phyloP scores from a whole-genome alignment of 2,113 vertebrate genomes.

The Eublepharis macularius region DNA sequence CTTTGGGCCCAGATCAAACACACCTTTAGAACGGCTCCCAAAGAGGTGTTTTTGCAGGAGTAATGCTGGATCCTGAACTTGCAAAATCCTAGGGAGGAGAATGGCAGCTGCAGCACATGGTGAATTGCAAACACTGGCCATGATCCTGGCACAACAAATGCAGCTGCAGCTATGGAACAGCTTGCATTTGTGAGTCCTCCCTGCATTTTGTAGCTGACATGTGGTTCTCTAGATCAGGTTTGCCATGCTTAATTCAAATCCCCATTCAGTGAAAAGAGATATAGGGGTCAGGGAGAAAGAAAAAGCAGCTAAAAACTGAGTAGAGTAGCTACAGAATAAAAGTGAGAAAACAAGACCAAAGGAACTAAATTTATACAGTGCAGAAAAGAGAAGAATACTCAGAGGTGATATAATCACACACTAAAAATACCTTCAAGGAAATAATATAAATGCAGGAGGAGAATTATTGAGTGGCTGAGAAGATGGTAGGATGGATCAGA shows the following conservation, averaged over 20 bases:
- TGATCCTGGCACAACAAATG: background rate
- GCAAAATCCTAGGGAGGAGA: no score
- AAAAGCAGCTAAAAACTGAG: background rate
- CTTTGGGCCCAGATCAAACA: no score
- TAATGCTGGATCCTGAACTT: no score
- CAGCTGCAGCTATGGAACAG: background rate
- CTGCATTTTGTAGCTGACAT: background rate
- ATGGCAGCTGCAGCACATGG: no score
- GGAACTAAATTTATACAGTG: conserved; percentile 49
- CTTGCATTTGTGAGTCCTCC: background rate
- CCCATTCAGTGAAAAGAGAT: conserved; percentile 26
- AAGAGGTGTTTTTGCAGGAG: no score
- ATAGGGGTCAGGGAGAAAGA: conserved; percentile 47
- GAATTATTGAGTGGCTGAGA: conserved; percentile 49
- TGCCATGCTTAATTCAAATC: conserved; percentile 28
- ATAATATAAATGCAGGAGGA: conserved; percentile 57
- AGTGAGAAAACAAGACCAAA: background rate
- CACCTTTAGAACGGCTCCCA: no score
- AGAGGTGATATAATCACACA: background rate
- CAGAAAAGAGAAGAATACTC: conserved; percentile 28
- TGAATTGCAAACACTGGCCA: no score
- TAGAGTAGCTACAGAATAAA: conserved; percentile 46
- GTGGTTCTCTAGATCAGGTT: background rate
- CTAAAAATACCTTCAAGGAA: conserved; percentile 55
- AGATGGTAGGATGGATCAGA: conserved; percentile 48